Conservation (phyloP, 2,113 vertebrate genomes). For the Strix aluco region DNA sequence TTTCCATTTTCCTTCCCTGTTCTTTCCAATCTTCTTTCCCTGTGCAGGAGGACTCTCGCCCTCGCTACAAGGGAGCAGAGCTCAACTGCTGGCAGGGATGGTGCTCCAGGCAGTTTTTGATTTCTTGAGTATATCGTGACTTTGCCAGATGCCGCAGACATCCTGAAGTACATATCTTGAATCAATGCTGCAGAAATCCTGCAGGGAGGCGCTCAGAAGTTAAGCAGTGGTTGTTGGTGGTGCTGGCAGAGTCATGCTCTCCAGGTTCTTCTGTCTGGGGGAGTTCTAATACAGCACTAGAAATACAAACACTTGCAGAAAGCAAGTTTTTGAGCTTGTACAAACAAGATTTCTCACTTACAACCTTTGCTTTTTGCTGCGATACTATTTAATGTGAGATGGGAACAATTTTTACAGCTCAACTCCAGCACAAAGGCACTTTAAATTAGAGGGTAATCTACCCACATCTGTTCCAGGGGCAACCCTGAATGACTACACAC, state of each 20-base stretch:
- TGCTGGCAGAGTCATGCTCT: background rate
- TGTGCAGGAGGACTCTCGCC: background rate
- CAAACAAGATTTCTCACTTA: background rate
- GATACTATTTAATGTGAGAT: fast-evolving
- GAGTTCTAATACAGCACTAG: background rate
- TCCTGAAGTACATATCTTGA: background rate
- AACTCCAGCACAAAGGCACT: background rate
- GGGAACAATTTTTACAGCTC: background rate
- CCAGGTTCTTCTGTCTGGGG: background rate
- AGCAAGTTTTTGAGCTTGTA: background rate
- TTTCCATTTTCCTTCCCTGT: background rate
- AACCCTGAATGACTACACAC: background rate
- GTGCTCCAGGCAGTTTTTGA: background rate
- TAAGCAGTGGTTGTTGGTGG: background rate
- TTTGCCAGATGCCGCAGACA: background rate
- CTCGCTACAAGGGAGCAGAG: fast-evolving
- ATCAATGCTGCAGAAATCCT: background rate
- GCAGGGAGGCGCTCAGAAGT: background rate
- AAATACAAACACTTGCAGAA: background rate
- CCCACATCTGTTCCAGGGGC: background rate
- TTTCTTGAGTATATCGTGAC: background rate
- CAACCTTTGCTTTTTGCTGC: background rate
- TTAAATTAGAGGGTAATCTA: background rate
- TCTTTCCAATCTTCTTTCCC: background rate
- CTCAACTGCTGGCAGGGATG: background rate